Evolutionary conservation across 2,888 invertebrate genomes (phyloP).

Genomic region (Yponomeuta malinellus): DNA sequence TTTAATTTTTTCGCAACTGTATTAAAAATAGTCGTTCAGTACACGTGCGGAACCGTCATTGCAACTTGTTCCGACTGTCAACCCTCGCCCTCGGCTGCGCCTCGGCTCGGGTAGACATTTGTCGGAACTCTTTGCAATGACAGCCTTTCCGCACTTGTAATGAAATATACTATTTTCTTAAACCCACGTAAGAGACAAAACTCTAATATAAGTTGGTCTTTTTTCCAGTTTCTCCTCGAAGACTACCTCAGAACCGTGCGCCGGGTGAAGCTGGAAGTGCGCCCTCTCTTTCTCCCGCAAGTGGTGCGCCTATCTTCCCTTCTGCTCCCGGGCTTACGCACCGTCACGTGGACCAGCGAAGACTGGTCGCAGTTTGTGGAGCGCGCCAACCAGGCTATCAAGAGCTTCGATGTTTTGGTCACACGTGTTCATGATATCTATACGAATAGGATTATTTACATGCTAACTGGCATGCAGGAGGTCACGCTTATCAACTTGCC

Average conservation of each 20-base stretch:
- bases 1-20: too few relatives aligned
- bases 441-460: constrained; percentile 91
- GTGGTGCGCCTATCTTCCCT: constrained; percentile 88
- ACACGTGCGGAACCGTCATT: too few relatives aligned
- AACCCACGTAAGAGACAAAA: too few relatives aligned
- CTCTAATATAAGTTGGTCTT: too few relatives aligned
- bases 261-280: constrained; percentile 88
- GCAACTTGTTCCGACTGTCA: too few relatives aligned
- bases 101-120: too few relatives aligned
- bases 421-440: constrained; percentile 93
- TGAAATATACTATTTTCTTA: too few relatives aligned
- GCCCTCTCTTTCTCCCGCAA: constrained; percentile 93
- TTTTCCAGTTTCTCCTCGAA: constrained; percentile 81
- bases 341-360: constrained; percentile 90
- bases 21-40: too few relatives aligned
- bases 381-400: constrained; percentile 84
- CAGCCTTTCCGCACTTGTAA: too few relatives aligned
- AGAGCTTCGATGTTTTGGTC: constrained; percentile 84
- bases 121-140: too few relatives aligned
- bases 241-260: constrained; percentile 83
- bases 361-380: constrained; percentile 88
- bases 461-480: constrained; percentile 90
- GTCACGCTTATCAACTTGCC: constrained; percentile 89
- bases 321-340: constrained; percentile 84
- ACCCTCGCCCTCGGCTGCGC: too few relatives aligned